Evolutionary conservation across 2,797 vertebrate species (phyloP), one percentile per base, ranked within the genome.

Genomic region (Rhodeus uyekii): DNA sequence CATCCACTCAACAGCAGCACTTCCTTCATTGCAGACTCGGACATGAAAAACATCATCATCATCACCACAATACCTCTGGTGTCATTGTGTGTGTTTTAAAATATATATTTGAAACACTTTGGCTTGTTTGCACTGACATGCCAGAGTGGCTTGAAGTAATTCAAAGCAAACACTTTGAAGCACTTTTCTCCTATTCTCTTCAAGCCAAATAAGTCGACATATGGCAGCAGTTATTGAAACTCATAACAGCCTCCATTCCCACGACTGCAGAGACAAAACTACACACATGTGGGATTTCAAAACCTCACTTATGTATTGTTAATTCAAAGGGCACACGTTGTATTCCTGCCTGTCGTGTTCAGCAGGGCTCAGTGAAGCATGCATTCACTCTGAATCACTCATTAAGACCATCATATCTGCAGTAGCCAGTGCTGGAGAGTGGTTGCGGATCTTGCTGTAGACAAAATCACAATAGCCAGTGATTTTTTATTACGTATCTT

Each of bases 161-260:
- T 76, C 63, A 69, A 82, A 76, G 69, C 81, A 76, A 76, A 76
- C 73, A 82, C 80, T 36, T 76, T 73, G 53, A 63, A 72, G 58
- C 34, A 24, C 44, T 55, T 58, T 82, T 68, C 48, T 68, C 50
- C 50, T 38, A 65, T 76, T 76, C 39, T 60, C 29, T 61, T 76
- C n/a, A 9, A 76, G 64, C 38, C 80, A 69, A 24, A 42, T 24
- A 44, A 82, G 72, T 44, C 68, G n/a, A 76, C 81, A 82, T 60
- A 14, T 82, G 81, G 81, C 73, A 76, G 73, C 81, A 61, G 81
- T 82, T 82, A 82, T 69, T 60, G 60, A 76, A 69, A 76, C 73
- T 46, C 81, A 76, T 68, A 82, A 76, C 81, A 82, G 72, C 61
- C 32, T 60, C 8, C 48, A 69, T 76, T 82, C 73, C 73, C 63